Percentiles rank a stretch among this genome's conserved stretches.
Conservation (phyloP, 2,888 invertebrate genomes). For the Patella depressa region DNA sequence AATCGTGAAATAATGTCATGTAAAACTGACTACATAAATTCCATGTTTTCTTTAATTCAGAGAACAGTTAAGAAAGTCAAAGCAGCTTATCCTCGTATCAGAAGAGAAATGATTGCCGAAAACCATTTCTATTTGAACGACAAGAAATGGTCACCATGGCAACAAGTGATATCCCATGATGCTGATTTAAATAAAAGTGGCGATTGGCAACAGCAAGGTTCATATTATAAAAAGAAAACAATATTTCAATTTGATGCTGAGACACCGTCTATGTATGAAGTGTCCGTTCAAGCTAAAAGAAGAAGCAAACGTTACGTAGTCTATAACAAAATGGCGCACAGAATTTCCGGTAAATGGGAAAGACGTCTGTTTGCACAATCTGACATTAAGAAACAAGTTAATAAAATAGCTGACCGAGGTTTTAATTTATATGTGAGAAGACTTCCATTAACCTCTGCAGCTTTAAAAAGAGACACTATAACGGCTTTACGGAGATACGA, state of each 20-base stretch:
- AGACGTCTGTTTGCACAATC: background rate
- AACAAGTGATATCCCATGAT: slow-evolving; percentile 31
- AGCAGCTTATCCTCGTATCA: slow-evolving; percentile 26
- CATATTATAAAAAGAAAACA: background rate
- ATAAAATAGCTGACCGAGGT: background rate
- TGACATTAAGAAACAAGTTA: background rate
- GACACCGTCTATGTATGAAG: background rate
- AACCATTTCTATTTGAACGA: slow-evolving; percentile 42
- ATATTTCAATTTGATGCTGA: background rate
- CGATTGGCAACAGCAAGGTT: background rate
- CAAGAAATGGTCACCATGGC: slow-evolving; percentile 46
- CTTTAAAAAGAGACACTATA: background rate
- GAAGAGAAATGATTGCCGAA: slow-evolving; percentile 25
- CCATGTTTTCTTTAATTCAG: no score
- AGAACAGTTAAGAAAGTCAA: background rate
- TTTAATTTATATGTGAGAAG: slow-evolving; percentile 14
- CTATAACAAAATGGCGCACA: slow-evolving; percentile 1
- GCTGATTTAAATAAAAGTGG: background rate
- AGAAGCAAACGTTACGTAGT: background rate
- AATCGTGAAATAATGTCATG: no score
- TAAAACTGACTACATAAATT: no score
- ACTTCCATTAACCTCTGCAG: background rate
- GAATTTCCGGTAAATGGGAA: background rate
- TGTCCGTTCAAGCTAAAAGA: background rate
- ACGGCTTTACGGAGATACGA: slow-evolving; percentile 39